Percentiles rank a stretch among this genome's conserved stretches.
Evolutionary conservation across 2,888 invertebrate genomes (phyloP).

Genomic region (Oscheius sp.): DNA sequence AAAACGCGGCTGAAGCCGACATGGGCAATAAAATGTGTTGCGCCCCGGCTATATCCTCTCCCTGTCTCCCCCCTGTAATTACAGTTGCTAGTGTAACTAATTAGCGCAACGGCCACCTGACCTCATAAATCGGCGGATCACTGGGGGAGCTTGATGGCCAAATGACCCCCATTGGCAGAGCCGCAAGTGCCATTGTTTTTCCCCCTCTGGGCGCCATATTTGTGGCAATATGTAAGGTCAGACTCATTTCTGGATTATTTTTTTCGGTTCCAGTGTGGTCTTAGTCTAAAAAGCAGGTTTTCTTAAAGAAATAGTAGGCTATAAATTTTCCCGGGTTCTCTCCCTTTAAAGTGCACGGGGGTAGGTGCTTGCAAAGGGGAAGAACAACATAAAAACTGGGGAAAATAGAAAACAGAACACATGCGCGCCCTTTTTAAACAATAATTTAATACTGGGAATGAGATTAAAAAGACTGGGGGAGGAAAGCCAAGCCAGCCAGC

Average conservation of each 20-base stretch:
- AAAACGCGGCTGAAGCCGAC: too few species aligned
- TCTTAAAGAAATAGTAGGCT: neutral
- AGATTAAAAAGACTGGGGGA: too few species aligned
- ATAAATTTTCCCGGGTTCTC: slow-evolving; percentile 12
- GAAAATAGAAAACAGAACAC: too few species aligned
- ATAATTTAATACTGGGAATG: too few species aligned
- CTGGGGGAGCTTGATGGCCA: neutral
- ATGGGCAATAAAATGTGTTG: too few species aligned
- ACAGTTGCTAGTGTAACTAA: slow-evolving; percentile 4
- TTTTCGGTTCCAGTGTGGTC: neutral
- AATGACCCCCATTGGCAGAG: neutral
- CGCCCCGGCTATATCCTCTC: too few species aligned
- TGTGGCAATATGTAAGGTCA: neutral
- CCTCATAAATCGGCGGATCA: neutral
- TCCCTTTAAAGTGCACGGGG: neutral
- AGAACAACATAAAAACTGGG: neutral
- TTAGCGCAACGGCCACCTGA: slow-evolving; percentile 9
- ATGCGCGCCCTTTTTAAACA: too few species aligned
- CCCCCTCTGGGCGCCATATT: neutral
- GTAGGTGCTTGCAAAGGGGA: neutral
- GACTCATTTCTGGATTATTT: too few species aligned
- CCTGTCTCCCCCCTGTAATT: slow-evolving; percentile 4
- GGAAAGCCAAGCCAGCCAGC: too few species aligned
- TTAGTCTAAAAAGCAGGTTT: neutral
- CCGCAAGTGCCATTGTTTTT: slow-evolving; percentile 4